These are phyloP conservation scores for Atta cephalotes DNA, from an alignment of 1,140 invertebrate genomes.

Conservation along the genomic window DNA sequence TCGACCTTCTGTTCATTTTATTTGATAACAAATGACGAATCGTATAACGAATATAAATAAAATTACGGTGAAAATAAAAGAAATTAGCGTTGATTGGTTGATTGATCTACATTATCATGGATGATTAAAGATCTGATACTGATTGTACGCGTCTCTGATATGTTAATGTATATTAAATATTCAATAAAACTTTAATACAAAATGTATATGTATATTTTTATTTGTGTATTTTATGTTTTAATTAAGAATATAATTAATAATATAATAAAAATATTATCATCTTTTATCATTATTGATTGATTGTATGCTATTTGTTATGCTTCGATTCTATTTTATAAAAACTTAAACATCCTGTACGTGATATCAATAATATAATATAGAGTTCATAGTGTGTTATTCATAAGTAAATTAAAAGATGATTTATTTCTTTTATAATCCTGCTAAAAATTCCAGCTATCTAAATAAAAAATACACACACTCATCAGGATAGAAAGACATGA, in stretches of 20 bases:
- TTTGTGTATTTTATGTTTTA: background rate
- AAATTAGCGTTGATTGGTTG: background rate
- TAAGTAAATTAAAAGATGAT: background rate
- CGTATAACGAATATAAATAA: background rate
- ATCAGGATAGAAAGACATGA: too few relatives aligned
- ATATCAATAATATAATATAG: too few relatives aligned
- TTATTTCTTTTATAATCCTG: too few relatives aligned
- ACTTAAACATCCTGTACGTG: too few relatives aligned
- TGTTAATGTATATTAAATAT: background rate
- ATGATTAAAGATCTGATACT: background rate
- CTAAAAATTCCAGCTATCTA: too few relatives aligned
- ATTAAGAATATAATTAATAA: background rate
- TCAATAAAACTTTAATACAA: conserved; percentile 31
- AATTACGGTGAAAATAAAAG: background rate
- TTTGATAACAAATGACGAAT: background rate
- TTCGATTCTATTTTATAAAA: background rate
- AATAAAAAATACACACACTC: too few relatives aligned
- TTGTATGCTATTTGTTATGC: background rate
- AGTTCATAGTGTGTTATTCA: background rate
- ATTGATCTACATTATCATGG: conserved; percentile 3
- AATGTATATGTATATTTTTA: conserved; percentile 5
- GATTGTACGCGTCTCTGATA: background rate
- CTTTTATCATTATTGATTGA: background rate
- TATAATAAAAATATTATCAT: background rate
- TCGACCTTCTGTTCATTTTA: background rate